Evolutionary conservation across 2,888 invertebrate genomes (phyloP).

Genomic region (Liposcelis brunnea): DNA sequence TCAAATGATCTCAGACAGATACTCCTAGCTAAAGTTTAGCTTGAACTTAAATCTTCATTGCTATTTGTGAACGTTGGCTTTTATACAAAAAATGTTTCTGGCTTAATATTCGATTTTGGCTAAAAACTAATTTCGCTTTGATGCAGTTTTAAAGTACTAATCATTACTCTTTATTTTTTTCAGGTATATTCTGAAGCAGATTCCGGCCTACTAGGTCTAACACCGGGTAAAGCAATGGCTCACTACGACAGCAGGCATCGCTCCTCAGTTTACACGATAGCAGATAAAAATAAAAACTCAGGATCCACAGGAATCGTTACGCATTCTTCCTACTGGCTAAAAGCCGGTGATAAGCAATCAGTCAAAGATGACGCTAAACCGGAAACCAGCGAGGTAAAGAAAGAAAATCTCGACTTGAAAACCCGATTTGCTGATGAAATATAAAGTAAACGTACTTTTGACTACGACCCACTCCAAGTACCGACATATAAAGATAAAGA

Average conservation of each 20-base stretch:
- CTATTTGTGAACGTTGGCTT: too few relatives aligned
- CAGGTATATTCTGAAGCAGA: conserved; percentile 49
- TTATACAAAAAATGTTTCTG: too few relatives aligned
- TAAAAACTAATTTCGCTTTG: too few relatives aligned
- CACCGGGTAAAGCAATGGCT: conserved; percentile 45
- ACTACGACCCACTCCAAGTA: conserved; percentile 3
- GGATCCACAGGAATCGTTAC: conserved; percentile 37
- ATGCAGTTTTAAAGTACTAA: too few relatives aligned
- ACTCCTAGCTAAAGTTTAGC: too few relatives aligned
- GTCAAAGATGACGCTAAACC: conserved; percentile 16
- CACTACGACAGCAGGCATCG: conserved; percentile 64
- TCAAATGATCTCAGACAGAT: too few relatives aligned
- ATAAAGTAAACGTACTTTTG: not conserved
- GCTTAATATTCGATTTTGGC: too few relatives aligned
- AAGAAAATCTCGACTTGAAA: too few relatives aligned
- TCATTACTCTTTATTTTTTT: too few relatives aligned
- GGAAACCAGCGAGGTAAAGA: not conserved
- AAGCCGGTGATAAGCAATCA: conserved; percentile 29
- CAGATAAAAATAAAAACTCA: conserved; percentile 34
- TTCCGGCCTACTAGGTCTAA: conserved; percentile 47
- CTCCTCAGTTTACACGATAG: conserved; percentile 38
- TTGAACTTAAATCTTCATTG: too few relatives aligned
- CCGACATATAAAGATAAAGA: not conserved
- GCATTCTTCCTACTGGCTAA: conserved; percentile 45
- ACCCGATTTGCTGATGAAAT: not conserved